Base-by-base conservation (phyloP, 2,113 vertebrate genomes). In the Climacteris rufus region DNA sequence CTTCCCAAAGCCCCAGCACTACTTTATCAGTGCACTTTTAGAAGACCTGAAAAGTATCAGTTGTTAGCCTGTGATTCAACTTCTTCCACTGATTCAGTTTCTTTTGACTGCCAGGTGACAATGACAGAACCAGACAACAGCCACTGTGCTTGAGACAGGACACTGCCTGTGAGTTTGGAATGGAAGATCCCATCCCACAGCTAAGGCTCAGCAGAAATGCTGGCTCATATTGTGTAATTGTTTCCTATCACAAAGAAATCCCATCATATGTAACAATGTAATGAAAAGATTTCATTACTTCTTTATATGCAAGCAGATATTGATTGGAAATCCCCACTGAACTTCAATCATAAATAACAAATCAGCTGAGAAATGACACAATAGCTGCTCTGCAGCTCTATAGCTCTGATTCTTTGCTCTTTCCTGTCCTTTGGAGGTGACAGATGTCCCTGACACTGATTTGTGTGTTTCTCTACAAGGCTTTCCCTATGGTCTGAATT, bases 121-220 rank as follows among this genome's bases (percentile, higher is more conserved):
- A 64, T 7, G 33, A 61, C 56, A 85, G 23, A 27, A 56, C 45
- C 52, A 63, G 61, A 31, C 5, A 80, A 75, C 25, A 66, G 77
- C 20, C 68, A 21, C 72, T 1, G 1, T 28, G 52, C 49, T 80
- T 33, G 53, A 78, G 56, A 44, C 28, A 81, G 53, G 81, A 54
- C 0, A 10, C 12, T 54, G 17, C 9, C 19, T 3, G 2, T 0
- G 2, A 30, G 15, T 56, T 79, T 18, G 33, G 56, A 83, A 83
- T 7, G 49, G 57, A 84, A 72, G 65, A 76, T 49, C 70, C 17
- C 60, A 54, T 37, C 59, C 69, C 40, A 17, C 0, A 56, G n/a
- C 22, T 33, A 61, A 69, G 28, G 40, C 57, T 69, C 12, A 6
- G 63, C 63, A 88, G 66, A 74, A 83, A 50, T 37, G 56, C 59